Evolutionary conservation across 2,888 invertebrate genomes (phyloP).

Genomic region (Emmelina monodactyla): DNA sequence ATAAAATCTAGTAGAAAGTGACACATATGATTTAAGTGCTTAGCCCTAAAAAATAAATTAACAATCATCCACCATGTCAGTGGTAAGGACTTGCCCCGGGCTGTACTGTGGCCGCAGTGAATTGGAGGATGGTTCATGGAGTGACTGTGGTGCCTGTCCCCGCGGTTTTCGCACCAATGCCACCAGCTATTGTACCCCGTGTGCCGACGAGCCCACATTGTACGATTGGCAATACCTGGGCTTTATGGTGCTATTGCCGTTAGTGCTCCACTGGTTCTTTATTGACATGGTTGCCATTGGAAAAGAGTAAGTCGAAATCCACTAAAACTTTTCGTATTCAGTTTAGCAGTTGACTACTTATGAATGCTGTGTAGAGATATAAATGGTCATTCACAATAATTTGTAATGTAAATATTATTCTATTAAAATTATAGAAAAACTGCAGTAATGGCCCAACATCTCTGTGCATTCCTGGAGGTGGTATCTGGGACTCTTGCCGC

Average conservation of each 20-base stretch:
- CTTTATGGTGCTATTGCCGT: conserved; percentile 89
- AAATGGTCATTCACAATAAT: no score
- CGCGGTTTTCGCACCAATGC: conserved; percentile 79
- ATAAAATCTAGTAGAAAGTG: no score
- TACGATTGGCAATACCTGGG: conserved; percentile 95
- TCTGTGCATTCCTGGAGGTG: conserved; percentile 86
- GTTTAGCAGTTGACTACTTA: no score
- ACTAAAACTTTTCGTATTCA: background rate
- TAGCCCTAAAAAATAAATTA: no score
- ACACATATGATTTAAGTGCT: no score
- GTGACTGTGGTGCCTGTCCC: conserved; percentile 87
- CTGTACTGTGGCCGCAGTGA: conserved; percentile 81
- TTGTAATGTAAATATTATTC: background rate
- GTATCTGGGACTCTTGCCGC: conserved; percentile 77
- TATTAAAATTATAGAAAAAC: conserved; percentile 68
- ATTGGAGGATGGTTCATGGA: conserved; percentile 71
- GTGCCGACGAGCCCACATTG: conserved; percentile 76
- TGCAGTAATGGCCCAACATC: conserved; percentile 77
- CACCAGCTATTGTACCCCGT: conserved; percentile 78
- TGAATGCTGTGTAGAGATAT: no score
- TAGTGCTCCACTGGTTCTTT: conserved; percentile 91
- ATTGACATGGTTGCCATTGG: conserved; percentile 84
- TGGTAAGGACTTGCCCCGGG: conserved; percentile 75
- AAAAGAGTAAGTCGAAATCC: conserved; percentile 63
- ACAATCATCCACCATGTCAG: conserved; percentile 28